Evolutionary conservation across 2,797 vertebrate genomes (phyloP).

Genomic region (Podarcis lilfordi): DNA sequence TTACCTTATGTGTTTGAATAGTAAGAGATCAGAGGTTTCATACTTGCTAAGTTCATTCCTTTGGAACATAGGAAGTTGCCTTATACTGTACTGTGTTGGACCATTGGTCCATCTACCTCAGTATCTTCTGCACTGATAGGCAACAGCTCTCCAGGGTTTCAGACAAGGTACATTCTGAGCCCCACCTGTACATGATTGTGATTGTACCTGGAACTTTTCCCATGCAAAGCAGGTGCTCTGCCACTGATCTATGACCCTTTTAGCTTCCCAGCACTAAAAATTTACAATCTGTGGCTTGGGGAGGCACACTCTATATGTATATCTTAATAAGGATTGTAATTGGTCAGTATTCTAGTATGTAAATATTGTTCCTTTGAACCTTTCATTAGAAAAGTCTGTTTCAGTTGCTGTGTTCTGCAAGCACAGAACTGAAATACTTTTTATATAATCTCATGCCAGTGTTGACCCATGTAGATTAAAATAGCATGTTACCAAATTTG

Average conservation of each 20-base stretch:
- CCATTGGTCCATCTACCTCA: too few relatives aligned
- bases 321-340: constrained; percentile 39
- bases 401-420: constrained; percentile 75
- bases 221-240: neutral
- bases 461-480: constrained; percentile 86
- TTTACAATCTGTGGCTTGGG: neutral
- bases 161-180: too few relatives aligned
- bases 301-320: neutral
- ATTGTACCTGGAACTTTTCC: neutral
- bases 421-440: constrained; percentile 81
- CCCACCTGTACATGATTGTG: too few relatives aligned
- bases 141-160: too few relatives aligned
- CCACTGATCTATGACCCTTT: too few relatives aligned
- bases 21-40: too few relatives aligned
- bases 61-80: too few relatives aligned
- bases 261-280: neutral
- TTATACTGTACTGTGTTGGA: too few relatives aligned
- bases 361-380: constrained; percentile 21
- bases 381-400: constrained; percentile 62
- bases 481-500: constrained; percentile 89
- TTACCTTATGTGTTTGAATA: too few relatives aligned
- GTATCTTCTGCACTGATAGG: too few relatives aligned
- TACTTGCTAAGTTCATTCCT: too few relatives aligned
- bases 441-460: constrained; percentile 80
- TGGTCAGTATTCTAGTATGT: constrained; percentile 38